Evolutionary conservation across 2,888 invertebrate species (phyloP).

Genomic region (Yponomeuta sedellus): DNA sequence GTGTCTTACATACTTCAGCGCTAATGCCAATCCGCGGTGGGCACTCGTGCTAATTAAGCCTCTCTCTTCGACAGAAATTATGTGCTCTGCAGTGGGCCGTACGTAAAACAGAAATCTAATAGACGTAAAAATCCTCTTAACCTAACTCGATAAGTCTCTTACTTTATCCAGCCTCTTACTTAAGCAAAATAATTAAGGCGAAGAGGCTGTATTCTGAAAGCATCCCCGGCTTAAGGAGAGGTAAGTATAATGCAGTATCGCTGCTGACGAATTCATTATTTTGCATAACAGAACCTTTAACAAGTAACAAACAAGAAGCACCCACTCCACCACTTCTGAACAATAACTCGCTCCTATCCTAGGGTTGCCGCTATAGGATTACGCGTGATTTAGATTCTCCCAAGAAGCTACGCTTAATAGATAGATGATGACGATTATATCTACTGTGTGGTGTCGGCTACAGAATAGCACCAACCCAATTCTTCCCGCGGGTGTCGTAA

Average conservation of each 20-base stretch:
- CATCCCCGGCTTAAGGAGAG: background rate
- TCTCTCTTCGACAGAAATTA: no score
- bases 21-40: no score
- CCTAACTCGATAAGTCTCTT: background rate
- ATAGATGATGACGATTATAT: no score
- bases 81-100: no score
- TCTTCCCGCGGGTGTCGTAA: no score
- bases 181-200: background rate
- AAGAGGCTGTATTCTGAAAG: background rate
- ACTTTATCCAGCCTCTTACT: background rate
- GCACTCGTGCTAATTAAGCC: no score
- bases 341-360: slow-evolving; percentile 19
- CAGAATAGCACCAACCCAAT: no score
- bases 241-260: background rate
- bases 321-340: slow-evolving; percentile 15
- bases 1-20: no score
- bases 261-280: slow-evolving; percentile 44
- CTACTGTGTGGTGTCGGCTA: no score
- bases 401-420: no score
- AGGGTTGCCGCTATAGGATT: background rate
- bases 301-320: slow-evolving; percentile 27
- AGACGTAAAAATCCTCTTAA: background rate
- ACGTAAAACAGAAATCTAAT: no score
- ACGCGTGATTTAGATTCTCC: background rate
- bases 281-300: slow-evolving; percentile 43